Percentiles rank a stretch among this genome's conserved stretches.
phyloP scores from a whole-genome alignment of 1,140 invertebrate genomes.

The Ericerus pela region DNA sequence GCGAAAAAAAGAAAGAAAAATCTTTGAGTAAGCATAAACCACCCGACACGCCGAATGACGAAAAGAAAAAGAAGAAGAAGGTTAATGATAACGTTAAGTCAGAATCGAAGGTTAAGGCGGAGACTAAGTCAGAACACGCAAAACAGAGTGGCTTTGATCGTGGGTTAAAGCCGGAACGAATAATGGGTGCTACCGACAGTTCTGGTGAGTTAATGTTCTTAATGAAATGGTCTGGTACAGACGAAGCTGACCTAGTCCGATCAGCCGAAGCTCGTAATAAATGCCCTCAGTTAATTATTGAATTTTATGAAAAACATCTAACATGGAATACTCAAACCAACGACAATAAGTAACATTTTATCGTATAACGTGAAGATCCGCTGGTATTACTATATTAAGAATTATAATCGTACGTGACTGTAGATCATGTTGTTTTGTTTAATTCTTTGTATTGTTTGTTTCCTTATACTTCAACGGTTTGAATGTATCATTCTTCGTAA shows the following conservation, averaged over 20 bases:
- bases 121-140: not conserved
- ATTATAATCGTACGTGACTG: too few species aligned
- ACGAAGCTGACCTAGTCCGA: conserved; percentile 64
- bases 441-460: too few species aligned
- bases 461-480: too few species aligned
- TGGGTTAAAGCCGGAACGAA: conserved; percentile 79
- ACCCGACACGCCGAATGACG: not conserved
- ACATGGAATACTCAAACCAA: conserved; percentile 42
- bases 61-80: not conserved
- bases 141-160: conserved; percentile 65
- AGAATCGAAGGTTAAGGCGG: not conserved
- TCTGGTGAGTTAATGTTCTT: conserved; percentile 90
- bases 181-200: conserved; percentile 88
- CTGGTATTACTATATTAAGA: too few species aligned
- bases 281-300: conserved; percentile 70
- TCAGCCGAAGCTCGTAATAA: conserved; percentile 56
- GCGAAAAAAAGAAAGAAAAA: not conserved
- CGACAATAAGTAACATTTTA: not conserved
- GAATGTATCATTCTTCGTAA: too few species aligned
- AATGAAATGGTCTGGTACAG: conserved; percentile 75
- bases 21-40: not conserved
- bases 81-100: too few species aligned
- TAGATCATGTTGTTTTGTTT: too few species aligned
- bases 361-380: too few species aligned
- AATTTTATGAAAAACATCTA: conserved; percentile 64